phyloP scores from a whole-genome alignment of 2,888 invertebrate species.

The Temnothorax rugatulus region DNA sequence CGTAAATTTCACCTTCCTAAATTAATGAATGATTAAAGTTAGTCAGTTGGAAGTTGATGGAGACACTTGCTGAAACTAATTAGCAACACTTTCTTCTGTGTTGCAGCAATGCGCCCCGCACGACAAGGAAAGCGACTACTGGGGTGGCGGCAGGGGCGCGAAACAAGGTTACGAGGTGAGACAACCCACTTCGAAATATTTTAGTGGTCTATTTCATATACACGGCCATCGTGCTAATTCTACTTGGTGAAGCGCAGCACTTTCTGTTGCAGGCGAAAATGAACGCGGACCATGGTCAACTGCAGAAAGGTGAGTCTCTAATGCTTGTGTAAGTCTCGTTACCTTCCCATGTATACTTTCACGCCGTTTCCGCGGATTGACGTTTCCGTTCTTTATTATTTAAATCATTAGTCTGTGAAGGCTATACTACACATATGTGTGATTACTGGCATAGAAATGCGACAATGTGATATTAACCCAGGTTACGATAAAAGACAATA shows the following conservation, averaged over 20 bases:
- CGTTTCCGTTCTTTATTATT: constrained; percentile 6
- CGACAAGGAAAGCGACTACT: constrained; percentile 85
- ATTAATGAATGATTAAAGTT: constrained; percentile 2
- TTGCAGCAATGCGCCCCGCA: constrained; percentile 86
- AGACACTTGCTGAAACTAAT: constrained; percentile 11
- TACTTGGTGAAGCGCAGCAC: constrained; percentile 85
- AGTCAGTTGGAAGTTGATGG: background rate
- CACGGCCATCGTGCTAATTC: constrained; percentile 76
- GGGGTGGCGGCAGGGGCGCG: constrained; percentile 84
- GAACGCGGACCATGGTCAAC: constrained; percentile 87
- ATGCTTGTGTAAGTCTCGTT: background rate
- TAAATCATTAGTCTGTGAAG: background rate
- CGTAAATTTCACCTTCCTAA: background rate
- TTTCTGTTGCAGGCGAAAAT: constrained; percentile 87
- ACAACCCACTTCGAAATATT: constrained; percentile 71
- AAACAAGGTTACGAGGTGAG: constrained; percentile 86
- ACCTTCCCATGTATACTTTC: background rate
- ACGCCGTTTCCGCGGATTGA: background rate
- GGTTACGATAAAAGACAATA: background rate
- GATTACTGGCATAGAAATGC: background rate
- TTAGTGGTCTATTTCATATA: constrained; percentile 63
- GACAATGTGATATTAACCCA: background rate
- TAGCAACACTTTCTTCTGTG: constrained; percentile 57
- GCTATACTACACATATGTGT: background rate
- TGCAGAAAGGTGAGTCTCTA: constrained; percentile 87